A percentile compares a stretch with the other conserved stretches of the same genome.
Evolutionary conservation across 2,797 vertebrate genomes (phyloP).

Genomic region (Pyrrhura leucotis): DNA sequence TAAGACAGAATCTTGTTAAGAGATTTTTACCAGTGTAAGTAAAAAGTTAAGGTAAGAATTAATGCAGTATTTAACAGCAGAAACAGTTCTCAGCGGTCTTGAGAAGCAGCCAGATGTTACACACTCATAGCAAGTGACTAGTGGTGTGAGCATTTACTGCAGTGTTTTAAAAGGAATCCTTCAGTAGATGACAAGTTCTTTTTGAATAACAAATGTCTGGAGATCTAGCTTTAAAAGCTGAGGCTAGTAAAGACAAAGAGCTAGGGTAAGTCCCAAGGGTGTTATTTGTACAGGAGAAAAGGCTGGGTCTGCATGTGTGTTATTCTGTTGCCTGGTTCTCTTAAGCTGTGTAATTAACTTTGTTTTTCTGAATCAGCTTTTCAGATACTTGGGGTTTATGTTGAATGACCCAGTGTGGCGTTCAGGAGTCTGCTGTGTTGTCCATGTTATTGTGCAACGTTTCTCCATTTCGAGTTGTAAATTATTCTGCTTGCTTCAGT

Average conservation of each 20-base stretch:
- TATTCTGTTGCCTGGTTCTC: constrained; percentile 4
- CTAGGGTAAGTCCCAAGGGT: not conserved
- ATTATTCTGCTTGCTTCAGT: not conserved
- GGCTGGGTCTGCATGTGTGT: not conserved
- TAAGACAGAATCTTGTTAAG: not conserved
- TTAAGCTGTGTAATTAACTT: constrained; percentile 43
- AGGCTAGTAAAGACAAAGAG: not conserved
- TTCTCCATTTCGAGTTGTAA: fast-evolving
- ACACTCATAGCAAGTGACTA: not conserved
- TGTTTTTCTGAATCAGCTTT: constrained; percentile 2
- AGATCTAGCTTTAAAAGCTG: constrained; percentile 16
- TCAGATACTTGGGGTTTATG: constrained; percentile 6
- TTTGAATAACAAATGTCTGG: constrained; percentile 16
- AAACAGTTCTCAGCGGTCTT: not conserved
- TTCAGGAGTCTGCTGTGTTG: not conserved
- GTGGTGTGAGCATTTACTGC: not conserved
- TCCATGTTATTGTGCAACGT: fast-evolving
- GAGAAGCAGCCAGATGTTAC: not conserved
- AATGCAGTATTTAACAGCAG: constrained; percentile 8
- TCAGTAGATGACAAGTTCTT: not conserved
- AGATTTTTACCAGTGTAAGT: not conserved
- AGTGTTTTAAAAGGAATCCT: not conserved
- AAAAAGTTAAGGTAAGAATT: not conserved
- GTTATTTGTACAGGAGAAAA: constrained; percentile 21
- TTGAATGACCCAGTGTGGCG: not conserved